A percentile compares a stretch with the other conserved stretches of the same genome.
These are phyloP conservation scores for Thomomys bottae DNA, from an alignment of 2,113 vertebrate genomes.

Conservation along the genomic window DNA sequence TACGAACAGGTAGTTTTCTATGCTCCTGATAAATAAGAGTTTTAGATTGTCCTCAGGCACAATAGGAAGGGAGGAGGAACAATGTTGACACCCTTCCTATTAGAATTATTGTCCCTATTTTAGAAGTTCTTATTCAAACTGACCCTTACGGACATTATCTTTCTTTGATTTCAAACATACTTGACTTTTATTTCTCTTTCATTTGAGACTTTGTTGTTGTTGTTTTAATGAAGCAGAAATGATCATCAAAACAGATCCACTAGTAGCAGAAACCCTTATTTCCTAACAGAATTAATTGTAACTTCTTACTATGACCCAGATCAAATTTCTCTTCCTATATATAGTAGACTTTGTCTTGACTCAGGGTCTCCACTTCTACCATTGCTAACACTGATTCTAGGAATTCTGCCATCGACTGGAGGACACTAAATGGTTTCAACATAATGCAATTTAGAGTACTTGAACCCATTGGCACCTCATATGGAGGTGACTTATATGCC, in stretches of 20 bases:
- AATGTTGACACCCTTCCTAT: not conserved
- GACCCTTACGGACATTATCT: not conserved
- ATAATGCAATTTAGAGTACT: not conserved
- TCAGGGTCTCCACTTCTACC: not conserved
- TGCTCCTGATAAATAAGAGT: not conserved
- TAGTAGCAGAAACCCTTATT: conserved; percentile 21
- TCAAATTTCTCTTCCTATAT: not conserved
- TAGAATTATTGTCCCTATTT: not conserved
- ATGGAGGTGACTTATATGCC: not conserved
- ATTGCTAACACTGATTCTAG: not conserved
- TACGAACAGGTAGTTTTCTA: conserved; percentile 15
- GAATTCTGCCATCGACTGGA: not conserved
- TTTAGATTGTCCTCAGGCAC: not conserved
- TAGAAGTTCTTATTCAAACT: conserved; percentile 37
- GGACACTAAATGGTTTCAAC: not conserved
- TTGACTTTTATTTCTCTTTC: conserved; percentile 13
- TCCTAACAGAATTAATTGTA: not conserved
- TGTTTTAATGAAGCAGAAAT: not conserved
- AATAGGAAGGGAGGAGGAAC: not conserved
- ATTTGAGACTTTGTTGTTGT: not conserved
- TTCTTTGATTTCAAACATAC: conserved; percentile 47
- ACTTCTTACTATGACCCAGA: not conserved
- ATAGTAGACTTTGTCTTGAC: not conserved
- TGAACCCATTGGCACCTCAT: not conserved
- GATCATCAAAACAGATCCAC: not conserved